Evolutionary conservation across 2,888 invertebrate species (phyloP), one percentile per base, ranked within the genome.

Genomic region (Arrhopalites spinosus): DNA sequence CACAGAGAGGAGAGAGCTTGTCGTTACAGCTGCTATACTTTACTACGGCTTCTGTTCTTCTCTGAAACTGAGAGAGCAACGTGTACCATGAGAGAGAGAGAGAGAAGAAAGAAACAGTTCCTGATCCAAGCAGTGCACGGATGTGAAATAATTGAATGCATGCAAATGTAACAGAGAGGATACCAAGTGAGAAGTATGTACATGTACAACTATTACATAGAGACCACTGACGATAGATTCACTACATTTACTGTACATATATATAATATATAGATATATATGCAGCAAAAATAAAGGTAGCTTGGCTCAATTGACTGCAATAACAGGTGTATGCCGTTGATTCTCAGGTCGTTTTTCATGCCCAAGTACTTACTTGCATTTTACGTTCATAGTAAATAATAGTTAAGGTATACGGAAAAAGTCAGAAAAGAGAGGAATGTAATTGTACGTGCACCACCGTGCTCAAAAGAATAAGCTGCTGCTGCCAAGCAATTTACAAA

Each of bases 121-220:
- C 61, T 74, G 68, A 63, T 69, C 69, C 69, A 73, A 77, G 74
- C 74, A 77, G 73, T 61, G 77, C 77, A 77, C 77, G 77, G 77
- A 77, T 77, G 77, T 73, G 64, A 73, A 73, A 76, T 76, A 73
- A 72, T 64, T 64, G 72, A 72, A 63, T 64, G 67, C 68, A 76
- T 76, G 75, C 73, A 77, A 77, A 73, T 77, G 77, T 64, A 73
- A 77, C 77, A 73, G 50, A 50, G 27, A 50, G 27, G 29, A 73
- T 73, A 53, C 69, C 45, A 43, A 67, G 64, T 67, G 45, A 56
- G 56, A 29, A 30, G 20, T 3, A 43, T 11, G 15, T 64, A 36
- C 64, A 15, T 36, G 29, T 23, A 64, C 13, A 23, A 36, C 20
- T 61, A 61, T 61, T 61, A 61, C 20, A 56, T 20, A 7, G 56